Evolutionary conservation across 2,797 vertebrate genomes (phyloP), one percentile per base, ranked within the genome.

Genomic region (Pteropus rufus): DNA sequence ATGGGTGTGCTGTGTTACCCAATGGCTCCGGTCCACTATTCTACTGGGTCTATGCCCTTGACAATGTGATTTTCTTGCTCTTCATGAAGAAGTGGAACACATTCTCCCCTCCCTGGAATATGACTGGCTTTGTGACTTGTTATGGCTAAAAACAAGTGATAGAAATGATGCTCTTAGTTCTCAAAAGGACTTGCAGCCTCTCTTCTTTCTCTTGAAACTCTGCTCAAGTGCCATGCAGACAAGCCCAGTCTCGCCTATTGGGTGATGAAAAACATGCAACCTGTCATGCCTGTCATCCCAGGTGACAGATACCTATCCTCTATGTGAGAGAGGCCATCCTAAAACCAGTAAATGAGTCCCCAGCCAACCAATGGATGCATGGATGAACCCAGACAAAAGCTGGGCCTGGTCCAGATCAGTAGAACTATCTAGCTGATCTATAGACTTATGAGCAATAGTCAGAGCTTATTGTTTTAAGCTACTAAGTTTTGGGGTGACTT

Each of bases 401-500:
- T 1, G 16, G 67, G 36, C 19, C 44, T 70, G 36, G 54, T 62
- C 7, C 31, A 62, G 58, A n/a, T 46, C 34, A 80, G 4, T 24
- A 81, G 34, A 21, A 39, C 46, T 65, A 39, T 56, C 56, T 39
- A 65, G 29, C 29, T 24, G 34, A 90, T 29, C n/a, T 58, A 41
- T 0, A 18, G 54, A 49, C 26, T 31, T 36, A 11, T 65, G 56
- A 90, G 11, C 85, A 62, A 34, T 58, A 34, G 23, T 52, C 0
- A 36, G 4, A 64, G 44, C 44, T 91, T 65, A 39, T 60, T 90
- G 64, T 56, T 93, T 64, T 36, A 77, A 83, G n/a, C 31, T 83
- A 70, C 12, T 31, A 72, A 52, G 14, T 72, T 81, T 16, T 56
- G 60, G 31, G 39, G 62, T 93, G 52, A 79, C 77, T 87, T 64